Evolutionary conservation across 1,140 invertebrate genomes (phyloP), one percentile per base, ranked within the genome.

Genomic region (Calliopsis andreniformis): DNA sequence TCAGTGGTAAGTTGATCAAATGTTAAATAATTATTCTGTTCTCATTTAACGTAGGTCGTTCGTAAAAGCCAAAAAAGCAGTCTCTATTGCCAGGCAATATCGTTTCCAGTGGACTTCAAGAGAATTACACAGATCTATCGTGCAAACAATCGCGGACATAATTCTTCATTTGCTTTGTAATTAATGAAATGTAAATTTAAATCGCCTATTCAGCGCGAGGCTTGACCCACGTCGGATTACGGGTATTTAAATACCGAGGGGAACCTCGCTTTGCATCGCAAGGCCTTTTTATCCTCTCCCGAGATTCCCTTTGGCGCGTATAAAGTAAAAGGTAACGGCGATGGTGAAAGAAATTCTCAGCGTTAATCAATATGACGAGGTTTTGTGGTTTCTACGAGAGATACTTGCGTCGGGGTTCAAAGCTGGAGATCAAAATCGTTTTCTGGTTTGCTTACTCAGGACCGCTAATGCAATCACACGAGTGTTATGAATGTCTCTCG

Each of bases 321-420:
- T 55, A 25, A 55, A 55, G 51, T 55, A 55, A 55, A n/a, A 53
- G 25, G 58, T 45, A 63, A 39, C 42, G 20, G 43, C n/a, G 39
- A 32, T 18, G 61, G 25, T 30, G 35, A 77, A 25, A 70, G 66
- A 30, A 45, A 59, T 58, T 78, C 56, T 59, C 45, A 32, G 63
- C 63, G 61, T 78, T 71, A 66, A 78, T 59, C 66, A 53, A 71
- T 42, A 25, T 39, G 14, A 20, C 35, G 23, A 53, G 20, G 63
- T 80, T 70, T 71, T 39, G 32, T 25, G 55, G n/a, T 73, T 62
- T 43, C 25, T 42, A 23, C 67, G 18, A 28, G 55, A 45, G 55
- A 45, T n/a, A 61, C 35, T 67, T 39, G 10, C 25, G 30, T n/a
- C 18, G 8, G 12, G 39, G 3, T 58, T 79, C 28, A 20, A 8